phyloP scores from a whole-genome alignment of 2,113 vertebrate species.

The Rhabdomys dilectus region DNA sequence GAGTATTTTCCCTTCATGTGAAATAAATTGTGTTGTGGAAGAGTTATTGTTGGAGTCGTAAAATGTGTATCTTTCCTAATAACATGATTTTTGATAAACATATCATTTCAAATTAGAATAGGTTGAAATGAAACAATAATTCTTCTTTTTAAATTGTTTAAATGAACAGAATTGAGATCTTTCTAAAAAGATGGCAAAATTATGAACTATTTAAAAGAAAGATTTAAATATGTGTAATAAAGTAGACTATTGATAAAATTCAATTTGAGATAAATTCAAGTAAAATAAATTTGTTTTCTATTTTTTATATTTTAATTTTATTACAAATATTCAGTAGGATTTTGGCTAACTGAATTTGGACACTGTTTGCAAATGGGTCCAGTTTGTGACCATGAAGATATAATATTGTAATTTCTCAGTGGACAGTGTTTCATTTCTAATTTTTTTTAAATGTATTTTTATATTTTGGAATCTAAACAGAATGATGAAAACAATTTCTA shows the following conservation, averaged over 20 bases:
- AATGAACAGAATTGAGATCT: slow-evolving; percentile 24
- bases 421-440: slow-evolving; percentile 4
- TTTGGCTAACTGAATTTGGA: slow-evolving; percentile 14
- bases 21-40: slow-evolving; percentile 23
- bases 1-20: neutral
- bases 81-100: slow-evolving; percentile 14
- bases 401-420: neutral
- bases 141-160: slow-evolving; percentile 21
- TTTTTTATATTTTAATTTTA: slow-evolving; percentile 20
- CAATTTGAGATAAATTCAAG: slow-evolving; percentile 13
- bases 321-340: slow-evolving; percentile 16
- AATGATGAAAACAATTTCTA: slow-evolving; percentile 2
- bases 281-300: neutral
- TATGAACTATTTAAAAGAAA: slow-evolving; percentile 53
- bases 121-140: slow-evolving; percentile 10
- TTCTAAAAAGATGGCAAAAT: neutral
- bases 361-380: neutral
- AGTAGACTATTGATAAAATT: neutral
- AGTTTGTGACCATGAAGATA: neutral
- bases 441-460: slow-evolving; percentile 46
- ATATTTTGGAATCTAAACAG: neutral
- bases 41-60: slow-evolving; percentile 3
- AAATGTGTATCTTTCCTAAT: slow-evolving; percentile 40
- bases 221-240: slow-evolving; percentile 35
- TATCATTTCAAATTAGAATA: neutral